These are phyloP conservation scores for Platyura marginata DNA, from an alignment of 1,140 invertebrate genomes.

Conservation along the genomic window DNA sequence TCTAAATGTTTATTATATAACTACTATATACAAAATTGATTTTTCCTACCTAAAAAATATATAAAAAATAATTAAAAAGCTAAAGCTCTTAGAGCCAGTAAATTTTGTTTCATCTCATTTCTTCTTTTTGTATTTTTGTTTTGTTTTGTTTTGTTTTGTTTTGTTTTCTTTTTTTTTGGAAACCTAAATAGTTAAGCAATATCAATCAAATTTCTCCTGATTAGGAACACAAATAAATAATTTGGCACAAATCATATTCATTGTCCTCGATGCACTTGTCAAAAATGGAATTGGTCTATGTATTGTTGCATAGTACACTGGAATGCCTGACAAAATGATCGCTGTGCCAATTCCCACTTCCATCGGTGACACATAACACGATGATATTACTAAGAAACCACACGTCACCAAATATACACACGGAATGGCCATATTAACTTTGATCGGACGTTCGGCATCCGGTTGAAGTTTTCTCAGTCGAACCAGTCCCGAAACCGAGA, in stretches of 20 bases:
- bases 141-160: neutral
- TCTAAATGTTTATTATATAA: no score
- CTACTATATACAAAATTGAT: no score
- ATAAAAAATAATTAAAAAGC: no score
- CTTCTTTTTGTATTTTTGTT: no score
- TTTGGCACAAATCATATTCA: conserved; percentile 51
- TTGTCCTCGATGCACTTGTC: conserved; percentile 31
- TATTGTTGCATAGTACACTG: conserved; percentile 76
- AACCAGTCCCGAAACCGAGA: conserved; percentile 70
- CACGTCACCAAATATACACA: conserved; percentile 71
- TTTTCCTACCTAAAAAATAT: no score
- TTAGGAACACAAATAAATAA: conserved; percentile 55
- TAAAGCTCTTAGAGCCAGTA: no score
- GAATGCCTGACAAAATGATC: conserved; percentile 56
- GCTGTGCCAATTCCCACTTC: conserved; percentile 68
- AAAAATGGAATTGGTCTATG: conserved; percentile 41
- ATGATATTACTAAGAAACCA: conserved; percentile 66
- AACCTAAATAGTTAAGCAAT: neutral
- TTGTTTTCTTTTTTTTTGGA: neutral
- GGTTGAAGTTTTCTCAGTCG: conserved; percentile 69
- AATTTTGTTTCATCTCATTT: no score
- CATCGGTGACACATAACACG: conserved; percentile 48
- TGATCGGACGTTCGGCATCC: conserved; percentile 54
- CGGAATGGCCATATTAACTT: conserved; percentile 55
- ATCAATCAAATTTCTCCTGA: conserved; percentile 19